These are phyloP conservation scores for Gobio occitaniae DNA, from an alignment of 2,797 vertebrate species.

Conservation along the genomic window DNA sequence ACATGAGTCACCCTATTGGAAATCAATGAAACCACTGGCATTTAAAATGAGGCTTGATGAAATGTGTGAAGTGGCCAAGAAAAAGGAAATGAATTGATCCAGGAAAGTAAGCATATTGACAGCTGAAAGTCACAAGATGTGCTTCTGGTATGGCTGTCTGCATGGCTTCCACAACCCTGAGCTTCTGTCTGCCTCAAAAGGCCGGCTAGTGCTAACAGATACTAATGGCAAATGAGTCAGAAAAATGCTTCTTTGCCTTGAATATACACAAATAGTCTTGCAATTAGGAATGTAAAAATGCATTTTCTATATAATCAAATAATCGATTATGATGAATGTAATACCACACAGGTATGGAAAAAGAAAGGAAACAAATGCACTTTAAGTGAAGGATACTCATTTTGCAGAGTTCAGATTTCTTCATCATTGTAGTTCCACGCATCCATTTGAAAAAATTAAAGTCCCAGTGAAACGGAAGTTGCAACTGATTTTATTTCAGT, in stretches of 20 bases:
- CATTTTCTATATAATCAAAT: neutral
- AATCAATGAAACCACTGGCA: conserved; percentile 77
- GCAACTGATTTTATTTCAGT: too few relatives aligned
- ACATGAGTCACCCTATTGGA: conserved; percentile 70
- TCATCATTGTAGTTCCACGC: neutral
- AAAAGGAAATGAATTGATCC: conserved; percentile 69
- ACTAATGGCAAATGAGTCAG: conserved; percentile 37
- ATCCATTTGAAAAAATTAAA: neutral
- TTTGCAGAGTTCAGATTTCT: neutral
- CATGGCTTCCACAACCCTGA: neutral
- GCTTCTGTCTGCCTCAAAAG: conserved; percentile 16
- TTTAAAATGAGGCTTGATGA: conserved; percentile 76
- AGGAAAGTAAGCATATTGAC: conserved; percentile 58
- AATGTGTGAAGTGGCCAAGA: conserved; percentile 71
- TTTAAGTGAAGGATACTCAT: neutral
- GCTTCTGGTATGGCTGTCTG: neutral
- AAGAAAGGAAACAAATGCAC: neutral
- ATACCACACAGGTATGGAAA: neutral
- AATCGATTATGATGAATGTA: neutral
- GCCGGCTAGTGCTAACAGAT: conserved; percentile 15
- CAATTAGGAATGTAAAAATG: neutral
- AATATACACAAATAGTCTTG: neutral
- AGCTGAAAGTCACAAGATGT: conserved; percentile 48
- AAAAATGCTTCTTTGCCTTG: conserved; percentile 9
- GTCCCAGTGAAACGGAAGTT: too few relatives aligned